Base-by-base conservation (phyloP, 2,797 vertebrate genomes). In the Sebastes nivosus region DNA sequence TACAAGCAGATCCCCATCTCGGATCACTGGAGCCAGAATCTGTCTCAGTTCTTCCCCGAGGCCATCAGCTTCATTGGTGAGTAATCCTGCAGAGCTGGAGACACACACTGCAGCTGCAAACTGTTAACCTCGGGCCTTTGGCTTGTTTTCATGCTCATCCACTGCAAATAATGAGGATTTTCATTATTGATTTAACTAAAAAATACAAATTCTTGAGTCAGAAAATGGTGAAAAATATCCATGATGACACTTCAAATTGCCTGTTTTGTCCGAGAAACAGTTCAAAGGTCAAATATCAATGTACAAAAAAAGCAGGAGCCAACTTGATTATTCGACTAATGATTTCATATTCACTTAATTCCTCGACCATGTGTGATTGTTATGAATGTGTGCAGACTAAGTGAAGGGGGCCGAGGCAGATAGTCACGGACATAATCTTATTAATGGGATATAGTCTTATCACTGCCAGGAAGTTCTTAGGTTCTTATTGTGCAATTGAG, bases 1-100 rank as follows among this genome's bases (percentile, higher is more conserved):
- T 99, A 99, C 96, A 99, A 99, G 93, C 98, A 99, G 95, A 99
- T 99, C 92, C 98, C 98, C 95, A 99, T 99, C 95, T 99, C 98
- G 1, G 98, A 99, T 91, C 98, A 99, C 95, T 99, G 98, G 98
- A 99, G 98, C 96, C 98, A 99, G 95, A 99, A 99, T 83, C 97
- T 99, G 66, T 98, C 98, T 0, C 98, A 99, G 95, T 99, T 99
- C 94, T 99, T 99, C 92, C 98, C 98, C 0, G 98, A 99, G 94
- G 98, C 98, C 95, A 99, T 99, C 93, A 94, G 97, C 94, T 99
- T 99, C 91, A 99, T 99, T 18, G 98, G 98, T 99, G 91, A 96
- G 98, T 79, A 18, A 72, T 72, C 46, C 36, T 2, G 29, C 79
- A 61, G 72, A 67, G 29, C 55, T 72, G 29, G 9, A 55, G 12